Evolutionary conservation across 1,140 invertebrate species (phyloP).

Genomic region (Cephus cinctus): DNA sequence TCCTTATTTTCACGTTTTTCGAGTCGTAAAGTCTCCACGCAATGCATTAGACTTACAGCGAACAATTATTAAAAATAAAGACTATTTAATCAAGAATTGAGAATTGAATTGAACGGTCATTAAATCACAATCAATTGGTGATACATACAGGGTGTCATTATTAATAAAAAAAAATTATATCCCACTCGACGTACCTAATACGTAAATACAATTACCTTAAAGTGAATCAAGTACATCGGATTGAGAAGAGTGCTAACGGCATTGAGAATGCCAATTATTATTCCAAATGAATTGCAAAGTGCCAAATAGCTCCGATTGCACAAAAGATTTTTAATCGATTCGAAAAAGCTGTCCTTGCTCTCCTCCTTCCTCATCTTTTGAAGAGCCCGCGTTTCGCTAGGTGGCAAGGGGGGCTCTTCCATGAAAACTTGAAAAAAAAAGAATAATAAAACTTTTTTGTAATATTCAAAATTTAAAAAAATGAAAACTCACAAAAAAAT

Average conservation of each 20-base stretch:
- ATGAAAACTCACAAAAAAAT: constrained; percentile 59
- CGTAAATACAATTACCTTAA: no score
- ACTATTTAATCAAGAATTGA: no score
- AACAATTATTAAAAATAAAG: no score
- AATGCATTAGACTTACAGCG: no score
- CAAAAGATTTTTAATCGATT: constrained; percentile 52
- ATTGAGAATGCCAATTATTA: constrained; percentile 72
- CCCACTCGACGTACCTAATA: no score
- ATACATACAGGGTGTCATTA: no score
- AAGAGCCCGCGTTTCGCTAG: constrained; percentile 58
- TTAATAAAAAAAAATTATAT: no score
- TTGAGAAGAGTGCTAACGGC: constrained; percentile 68
- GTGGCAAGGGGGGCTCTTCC: constrained; percentile 60
- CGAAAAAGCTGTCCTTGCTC: constrained; percentile 26
- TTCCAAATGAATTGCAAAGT: constrained; percentile 66
- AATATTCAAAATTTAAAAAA: not conserved
- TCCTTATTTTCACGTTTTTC: no score
- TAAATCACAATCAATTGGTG: not conserved
- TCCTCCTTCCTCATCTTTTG: constrained; percentile 30
- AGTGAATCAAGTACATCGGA: constrained; percentile 63
- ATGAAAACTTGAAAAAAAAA: constrained; percentile 58
- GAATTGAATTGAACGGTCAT: not conserved
- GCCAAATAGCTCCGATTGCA: constrained; percentile 61
- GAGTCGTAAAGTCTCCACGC: no score
- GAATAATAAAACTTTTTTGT: no score